Percentiles rank a stretch among this genome's conserved stretches.
Conservation (phyloP, 1,140 invertebrate species). For the Limonius californicus region DNA sequence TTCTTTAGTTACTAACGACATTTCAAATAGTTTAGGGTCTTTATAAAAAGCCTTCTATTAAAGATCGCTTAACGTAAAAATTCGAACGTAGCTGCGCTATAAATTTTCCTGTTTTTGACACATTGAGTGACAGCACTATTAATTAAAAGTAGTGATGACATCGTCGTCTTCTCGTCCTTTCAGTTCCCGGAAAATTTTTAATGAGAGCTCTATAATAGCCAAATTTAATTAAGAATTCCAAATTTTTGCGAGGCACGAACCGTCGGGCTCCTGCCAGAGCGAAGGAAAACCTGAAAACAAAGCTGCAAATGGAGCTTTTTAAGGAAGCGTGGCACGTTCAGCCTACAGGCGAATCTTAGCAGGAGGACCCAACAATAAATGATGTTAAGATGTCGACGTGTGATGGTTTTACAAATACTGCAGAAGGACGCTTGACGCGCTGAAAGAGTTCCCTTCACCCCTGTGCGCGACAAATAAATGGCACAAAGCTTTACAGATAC, state of each 20-base stretch:
- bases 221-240: background rate
- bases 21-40: too few relatives aligned
- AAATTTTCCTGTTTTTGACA: too few relatives aligned
- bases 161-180: background rate
- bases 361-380: constrained; percentile 33
- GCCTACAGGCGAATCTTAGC: constrained; percentile 28
- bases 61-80: too few relatives aligned
- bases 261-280: background rate
- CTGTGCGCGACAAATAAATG: background rate
- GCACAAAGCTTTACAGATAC: too few relatives aligned
- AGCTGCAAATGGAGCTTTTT: constrained; percentile 20
- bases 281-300: constrained; percentile 13
- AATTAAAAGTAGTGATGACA: background rate
- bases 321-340: constrained; percentile 27
- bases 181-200: background rate
- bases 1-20: too few relatives aligned
- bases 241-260: background rate
- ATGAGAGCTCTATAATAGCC: background rate
- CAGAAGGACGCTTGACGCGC: background rate
- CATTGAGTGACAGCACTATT: background rate
- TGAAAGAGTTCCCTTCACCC: background rate
- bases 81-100: too few relatives aligned
- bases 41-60: too few relatives aligned
- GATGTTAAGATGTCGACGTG: constrained; percentile 32
- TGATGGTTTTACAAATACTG: constrained; percentile 28